These are phyloP conservation scores for Agrotis segetum DNA, from an alignment of 2,888 invertebrate genomes.

Conservation along the genomic window DNA sequence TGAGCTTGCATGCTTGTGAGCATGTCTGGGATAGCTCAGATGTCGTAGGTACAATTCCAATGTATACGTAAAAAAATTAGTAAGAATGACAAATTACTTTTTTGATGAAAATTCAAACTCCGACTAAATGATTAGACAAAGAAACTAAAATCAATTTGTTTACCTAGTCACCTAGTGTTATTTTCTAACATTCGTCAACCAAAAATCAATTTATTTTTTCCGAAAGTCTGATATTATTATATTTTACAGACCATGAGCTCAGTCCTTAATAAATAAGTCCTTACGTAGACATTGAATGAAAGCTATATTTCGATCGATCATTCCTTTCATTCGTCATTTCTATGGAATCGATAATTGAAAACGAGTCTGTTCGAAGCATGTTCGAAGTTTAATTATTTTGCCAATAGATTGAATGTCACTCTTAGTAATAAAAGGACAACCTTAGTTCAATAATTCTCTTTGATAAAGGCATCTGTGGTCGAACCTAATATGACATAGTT, in stretches of 20 bases:
- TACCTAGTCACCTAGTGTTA: too few species aligned
- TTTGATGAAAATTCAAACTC: neutral
- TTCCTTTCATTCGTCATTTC: conserved; percentile 46
- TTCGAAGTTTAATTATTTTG: conserved; percentile 36
- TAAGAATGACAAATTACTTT: too few species aligned
- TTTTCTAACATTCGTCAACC: neutral
- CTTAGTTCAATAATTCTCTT: conserved; percentile 10
- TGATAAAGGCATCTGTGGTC: conserved; percentile 15
- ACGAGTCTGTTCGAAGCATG: conserved; percentile 34
- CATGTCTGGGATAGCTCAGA: too few species aligned
- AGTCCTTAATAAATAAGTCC: neutral
- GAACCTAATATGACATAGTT: conserved; percentile 24
- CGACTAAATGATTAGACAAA: neutral
- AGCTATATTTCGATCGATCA: conserved; percentile 36
- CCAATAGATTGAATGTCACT: conserved; percentile 42
- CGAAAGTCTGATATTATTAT: neutral
- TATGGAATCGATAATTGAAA: conserved; percentile 41
- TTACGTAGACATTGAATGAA: conserved; percentile 24
- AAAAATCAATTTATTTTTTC: neutral
- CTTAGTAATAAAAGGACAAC: conserved; percentile 13
- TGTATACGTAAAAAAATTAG: too few species aligned
- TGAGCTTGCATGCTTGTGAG: too few species aligned
- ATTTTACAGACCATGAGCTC: neutral
- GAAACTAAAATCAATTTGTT: too few species aligned
- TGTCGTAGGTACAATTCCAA: too few species aligned